Evolutionary conservation across 1,140 invertebrate species (phyloP).

Genomic region (Procambarus virginalis): DNA sequence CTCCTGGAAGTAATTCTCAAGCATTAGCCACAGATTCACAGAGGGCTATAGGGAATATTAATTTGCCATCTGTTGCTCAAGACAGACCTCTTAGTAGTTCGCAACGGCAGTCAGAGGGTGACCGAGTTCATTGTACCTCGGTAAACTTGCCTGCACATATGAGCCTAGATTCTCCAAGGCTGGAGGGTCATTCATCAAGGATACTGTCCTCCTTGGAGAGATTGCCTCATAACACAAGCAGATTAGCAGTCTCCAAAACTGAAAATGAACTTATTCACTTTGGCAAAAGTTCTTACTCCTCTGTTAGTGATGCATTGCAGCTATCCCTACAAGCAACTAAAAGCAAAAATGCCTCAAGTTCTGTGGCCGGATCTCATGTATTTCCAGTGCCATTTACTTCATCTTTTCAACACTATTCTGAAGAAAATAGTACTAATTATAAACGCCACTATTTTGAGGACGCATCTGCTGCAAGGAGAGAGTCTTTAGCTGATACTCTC

Average conservation of each 20-base stretch:
- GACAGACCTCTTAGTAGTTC: slow-evolving; percentile 6
- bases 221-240: slow-evolving; percentile 31
- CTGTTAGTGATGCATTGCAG: slow-evolving; percentile 24
- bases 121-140: slow-evolving; percentile 5
- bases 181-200: slow-evolving; percentile 39
- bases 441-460: slow-evolving; percentile 60
- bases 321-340: slow-evolving; percentile 29
- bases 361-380: slow-evolving; percentile 31
- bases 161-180: slow-evolving; percentile 26
- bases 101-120: slow-evolving; percentile 39
- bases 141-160: slow-evolving; percentile 5
- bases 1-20: slow-evolving; percentile 13
- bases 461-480: slow-evolving; percentile 27
- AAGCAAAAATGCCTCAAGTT: slow-evolving; percentile 22
- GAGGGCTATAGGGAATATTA: slow-evolving; percentile 22
- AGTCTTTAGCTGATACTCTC: slow-evolving; percentile 3
- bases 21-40: slow-evolving; percentile 31
- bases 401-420: slow-evolving; percentile 47
- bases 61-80: slow-evolving; percentile 10
- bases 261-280: slow-evolving; percentile 40
- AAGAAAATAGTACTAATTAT: slow-evolving; percentile 39
- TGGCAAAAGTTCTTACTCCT: slow-evolving; percentile 36
- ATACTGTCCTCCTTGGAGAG: slow-evolving; percentile 21
- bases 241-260: slow-evolving; percentile 15
- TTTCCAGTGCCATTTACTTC: slow-evolving; percentile 55